Evolutionary conservation across 1,140 invertebrate species (phyloP).

Genomic region (Brachionus koreanus): DNA sequence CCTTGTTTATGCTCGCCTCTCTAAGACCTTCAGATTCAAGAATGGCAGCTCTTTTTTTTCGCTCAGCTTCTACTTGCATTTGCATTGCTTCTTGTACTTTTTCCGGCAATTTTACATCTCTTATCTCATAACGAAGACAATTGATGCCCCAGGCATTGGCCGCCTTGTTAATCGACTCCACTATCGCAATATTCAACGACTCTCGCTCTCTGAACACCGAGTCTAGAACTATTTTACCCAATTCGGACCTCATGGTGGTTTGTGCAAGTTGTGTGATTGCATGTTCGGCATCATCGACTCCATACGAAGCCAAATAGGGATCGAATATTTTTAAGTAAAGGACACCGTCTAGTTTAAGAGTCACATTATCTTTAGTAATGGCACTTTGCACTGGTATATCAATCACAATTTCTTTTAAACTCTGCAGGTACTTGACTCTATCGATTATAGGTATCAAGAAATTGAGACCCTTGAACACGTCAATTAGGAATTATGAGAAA

Average conservation of each 20-base stretch:
- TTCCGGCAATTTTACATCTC: constrained; percentile 83
- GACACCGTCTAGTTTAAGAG: constrained; percentile 91
- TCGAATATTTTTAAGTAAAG: constrained; percentile 88
- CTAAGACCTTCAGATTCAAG: constrained; percentile 88
- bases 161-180: constrained; percentile 94
- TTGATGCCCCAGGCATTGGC: constrained; percentile 94
- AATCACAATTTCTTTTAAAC: constrained; percentile 97
- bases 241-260: constrained; percentile 96
- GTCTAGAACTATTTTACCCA: constrained; percentile 95
- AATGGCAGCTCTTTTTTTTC: constrained; percentile 90
- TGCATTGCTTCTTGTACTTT: constrained; percentile 98
- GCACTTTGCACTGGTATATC: constrained; percentile 98
- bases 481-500: constrained; percentile 45
- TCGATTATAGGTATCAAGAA: constrained; percentile 86
- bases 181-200: constrained; percentile 88
- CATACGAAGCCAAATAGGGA: constrained; percentile 93
- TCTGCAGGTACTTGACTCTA: constrained; percentile 93
- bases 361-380: constrained; percentile 95
- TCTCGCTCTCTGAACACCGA: constrained; percentile 95
- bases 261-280: constrained; percentile 97
- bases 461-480: constrained; percentile 72
- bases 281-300: constrained; percentile 98
- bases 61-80: constrained; percentile 70
- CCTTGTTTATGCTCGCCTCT: constrained; percentile 93
- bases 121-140: constrained; percentile 70